A percentile compares a stretch with the other conserved stretches of the same genome.
These are phyloP conservation scores for Vespertilio murinus DNA, from an alignment of 2,797 vertebrate genomes.

Conservation along the genomic window DNA sequence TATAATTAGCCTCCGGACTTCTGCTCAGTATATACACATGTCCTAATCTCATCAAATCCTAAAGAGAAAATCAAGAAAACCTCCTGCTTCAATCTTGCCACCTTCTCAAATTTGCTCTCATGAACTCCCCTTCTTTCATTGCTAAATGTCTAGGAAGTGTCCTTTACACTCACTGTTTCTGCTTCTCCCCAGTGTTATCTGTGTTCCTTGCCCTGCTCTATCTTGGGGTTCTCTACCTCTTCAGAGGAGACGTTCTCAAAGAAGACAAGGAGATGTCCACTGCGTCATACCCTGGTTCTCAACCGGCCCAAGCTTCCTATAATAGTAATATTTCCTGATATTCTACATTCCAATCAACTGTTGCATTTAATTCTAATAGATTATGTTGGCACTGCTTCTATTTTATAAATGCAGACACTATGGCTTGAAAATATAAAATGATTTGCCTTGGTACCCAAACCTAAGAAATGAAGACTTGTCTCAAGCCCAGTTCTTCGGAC, in stretches of 20 bases:
- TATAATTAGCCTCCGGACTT: not conserved
- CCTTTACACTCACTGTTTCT: not conserved
- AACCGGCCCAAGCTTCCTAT: not conserved
- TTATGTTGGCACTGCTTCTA: not conserved
- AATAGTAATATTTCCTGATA: not conserved
- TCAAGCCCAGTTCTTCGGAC: not conserved
- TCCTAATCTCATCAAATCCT: not conserved
- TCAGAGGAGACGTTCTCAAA: not conserved
- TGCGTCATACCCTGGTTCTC: not conserved
- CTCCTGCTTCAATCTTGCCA: not conserved
- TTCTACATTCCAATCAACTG: not conserved
- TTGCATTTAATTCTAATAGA: not conserved
- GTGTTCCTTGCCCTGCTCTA: not conserved
- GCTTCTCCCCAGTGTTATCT: not conserved
- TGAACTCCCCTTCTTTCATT: not conserved
- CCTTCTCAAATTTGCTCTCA: not conserved
- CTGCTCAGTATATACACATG: not conserved
- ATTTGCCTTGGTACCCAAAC: not conserved
- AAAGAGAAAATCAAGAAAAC: not conserved
- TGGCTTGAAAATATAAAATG: not conserved
- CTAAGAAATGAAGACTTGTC: not conserved
- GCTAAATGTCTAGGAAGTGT: not conserved
- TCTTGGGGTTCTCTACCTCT: not conserved
- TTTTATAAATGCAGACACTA: not conserved
- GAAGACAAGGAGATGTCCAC: too few relatives aligned